Evolutionary conservation across 1,140 invertebrate genomes (phyloP), one percentile per base, ranked within the genome.

Genomic region (Sitobion miscanthi): DNA sequence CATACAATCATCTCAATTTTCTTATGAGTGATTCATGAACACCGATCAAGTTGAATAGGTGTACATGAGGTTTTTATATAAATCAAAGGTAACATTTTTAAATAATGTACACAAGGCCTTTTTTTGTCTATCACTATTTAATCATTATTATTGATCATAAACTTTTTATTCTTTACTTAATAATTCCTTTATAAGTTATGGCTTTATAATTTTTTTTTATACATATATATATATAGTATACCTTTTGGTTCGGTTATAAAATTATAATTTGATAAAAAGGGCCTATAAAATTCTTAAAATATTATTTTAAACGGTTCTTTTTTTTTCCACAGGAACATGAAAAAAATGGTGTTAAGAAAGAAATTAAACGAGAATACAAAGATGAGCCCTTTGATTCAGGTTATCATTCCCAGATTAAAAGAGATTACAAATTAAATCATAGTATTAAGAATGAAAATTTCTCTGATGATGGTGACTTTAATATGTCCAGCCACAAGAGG

Each of bases 21-120:
- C 49, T 93, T 92, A 49, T 86, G 91, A 57, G 77, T 85, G 77
- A 93, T 54, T 86, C 82, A 86, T 93, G 77, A 38, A 93, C 82
- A 93, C 91, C 82, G 20, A 54, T 93, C 91, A 93, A 93, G 91
- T 93, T 86, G 91, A 93, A 93, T 93, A 93, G 91, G 91, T 86
- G 91, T 86, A 85, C 82, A 91, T 93, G 38, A 85, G 49, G 38
- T 86, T 93, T 92, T 83, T 82, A 77, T 82, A 83, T 83, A 93
- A 86, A 83, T 57, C 49, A 93, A 93, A 93, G 91, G 91, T 93
- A 93, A 93, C 91, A 85, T 42, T 85, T 93, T 93, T 86, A 35
- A 86, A 93, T 93, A 93, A 93, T 85, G 91, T 93, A 93, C 91
- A 93, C 77, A 85, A 93, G 91, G 91, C 91, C 91, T 93, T 93